Evolutionary conservation across 2,113 vertebrate species (phyloP), one percentile per base, ranked within the genome.

Genomic region (Camarhynchus parvulus): DNA sequence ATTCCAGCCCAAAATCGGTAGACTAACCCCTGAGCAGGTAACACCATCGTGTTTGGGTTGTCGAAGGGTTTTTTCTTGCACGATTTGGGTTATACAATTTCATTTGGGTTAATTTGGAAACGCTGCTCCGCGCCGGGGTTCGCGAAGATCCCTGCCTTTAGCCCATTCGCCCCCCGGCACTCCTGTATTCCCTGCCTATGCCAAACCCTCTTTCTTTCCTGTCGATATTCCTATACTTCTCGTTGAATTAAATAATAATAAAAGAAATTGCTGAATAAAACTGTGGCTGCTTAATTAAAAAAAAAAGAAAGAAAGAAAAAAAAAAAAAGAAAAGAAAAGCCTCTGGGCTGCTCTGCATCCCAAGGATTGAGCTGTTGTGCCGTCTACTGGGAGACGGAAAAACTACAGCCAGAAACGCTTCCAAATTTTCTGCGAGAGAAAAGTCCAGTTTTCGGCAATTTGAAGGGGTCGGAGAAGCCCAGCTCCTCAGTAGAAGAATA

Each of bases 311-410:
- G 9, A 18, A 52, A 28, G 5, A 33, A 67, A 44, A 63, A 89
- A 68, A 28, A 35, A 64, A 89, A 67, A 83, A 35, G 19, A 30
- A 85, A 50, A 84, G 79, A 59, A 83, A 96, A 76, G 85, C 79
- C 21, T 39, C 64, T 55, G 47, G 84, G 52, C 52, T 74, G 92
- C 75, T 96, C 77, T 46, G 92, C 73, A 56, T 85, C 88, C 78
- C 95, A 98, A 98, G 98, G 96, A 97, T 99, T 98, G 98, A 98
- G 98, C 98, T 98, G 98, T 98, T 98, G 98, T 98, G 99, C 99
- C 99, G 98, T 98, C 99, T 99, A 98, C 99, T 98, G 99, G 98
- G 95, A 84, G 80, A 93, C 73, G 31, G 66, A 53, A 94, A 96
- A 98, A 98, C 95, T 98, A 94, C 98, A 98, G 93, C 46, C 95